Conservation (phyloP, 2,888 invertebrate species). For the Caradrina kadenii region DNA sequence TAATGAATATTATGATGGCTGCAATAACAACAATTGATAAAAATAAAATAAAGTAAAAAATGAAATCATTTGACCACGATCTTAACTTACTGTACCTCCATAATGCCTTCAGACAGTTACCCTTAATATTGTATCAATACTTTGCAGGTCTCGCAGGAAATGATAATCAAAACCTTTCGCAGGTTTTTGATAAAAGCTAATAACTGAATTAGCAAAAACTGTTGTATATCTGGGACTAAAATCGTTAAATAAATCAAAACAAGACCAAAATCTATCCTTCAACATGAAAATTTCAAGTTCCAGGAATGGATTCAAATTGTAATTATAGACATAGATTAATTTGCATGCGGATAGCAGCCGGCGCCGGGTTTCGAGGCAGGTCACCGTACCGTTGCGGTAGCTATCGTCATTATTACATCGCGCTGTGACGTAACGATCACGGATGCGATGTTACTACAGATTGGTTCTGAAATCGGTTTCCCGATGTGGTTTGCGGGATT, state of each 20-base stretch:
- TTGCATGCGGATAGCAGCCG: conserved; percentile 25
- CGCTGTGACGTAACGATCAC: conserved; percentile 20
- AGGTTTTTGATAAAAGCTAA: too few species aligned
- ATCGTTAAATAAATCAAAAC: not conserved
- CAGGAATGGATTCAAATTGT: conserved; percentile 11
- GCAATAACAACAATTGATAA: too few species aligned
- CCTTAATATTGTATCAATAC: too few species aligned
- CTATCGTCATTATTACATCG: conserved; percentile 15
- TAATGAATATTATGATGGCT: too few species aligned
- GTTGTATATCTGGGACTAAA: too few species aligned
- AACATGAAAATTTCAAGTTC: not conserved
- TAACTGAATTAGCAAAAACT: too few species aligned
- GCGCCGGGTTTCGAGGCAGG: not conserved
- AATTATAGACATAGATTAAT: conserved; percentile 42
- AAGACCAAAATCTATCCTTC: not conserved
- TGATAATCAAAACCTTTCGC: too few species aligned
- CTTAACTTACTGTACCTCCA: too few species aligned
- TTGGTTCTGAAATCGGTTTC: conserved; percentile 25
- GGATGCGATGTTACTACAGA: conserved; percentile 14
- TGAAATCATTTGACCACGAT: too few species aligned
- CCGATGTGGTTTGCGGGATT: conserved; percentile 8
- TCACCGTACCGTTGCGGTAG: conserved; percentile 1
- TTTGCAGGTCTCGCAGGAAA: too few species aligned
- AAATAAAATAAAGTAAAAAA: too few species aligned
- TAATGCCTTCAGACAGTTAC: too few species aligned